Evolutionary conservation across 2,888 invertebrate genomes (phyloP).

Genomic region (Ectemnius continuus): DNA sequence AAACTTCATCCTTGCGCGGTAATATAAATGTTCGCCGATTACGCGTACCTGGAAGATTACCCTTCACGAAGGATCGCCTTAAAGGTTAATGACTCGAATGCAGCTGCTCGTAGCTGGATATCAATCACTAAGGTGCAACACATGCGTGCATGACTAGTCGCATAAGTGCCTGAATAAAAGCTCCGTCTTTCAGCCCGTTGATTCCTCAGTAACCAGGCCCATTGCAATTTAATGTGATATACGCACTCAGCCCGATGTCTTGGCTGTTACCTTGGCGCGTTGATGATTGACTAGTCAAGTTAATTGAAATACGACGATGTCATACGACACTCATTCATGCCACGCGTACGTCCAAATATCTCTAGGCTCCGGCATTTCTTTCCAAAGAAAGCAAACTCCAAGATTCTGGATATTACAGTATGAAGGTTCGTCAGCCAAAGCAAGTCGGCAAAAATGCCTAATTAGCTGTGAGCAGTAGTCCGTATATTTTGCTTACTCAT

Average conservation of each 20-base stretch:
- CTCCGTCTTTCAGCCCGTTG: constrained; percentile 26
- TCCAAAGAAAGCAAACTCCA: no score
- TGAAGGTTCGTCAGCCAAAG: no score
- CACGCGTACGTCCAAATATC: no score
- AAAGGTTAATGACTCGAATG: constrained; percentile 68
- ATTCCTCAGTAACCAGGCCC: constrained; percentile 26
- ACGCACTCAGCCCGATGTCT: background rate
- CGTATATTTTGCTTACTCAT: constrained; percentile 29
- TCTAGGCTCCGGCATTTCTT: no score
- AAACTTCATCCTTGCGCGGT: background rate
- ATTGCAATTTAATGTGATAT: background rate
- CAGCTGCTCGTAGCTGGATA: constrained; percentile 62
- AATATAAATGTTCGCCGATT: constrained; percentile 31
- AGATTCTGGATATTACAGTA: no score
- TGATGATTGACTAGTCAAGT: background rate
- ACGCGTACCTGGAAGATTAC: constrained; percentile 32
- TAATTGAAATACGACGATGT: constrained; percentile 1
- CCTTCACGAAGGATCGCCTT: constrained; percentile 40
- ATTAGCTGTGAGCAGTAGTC: constrained; percentile 41
- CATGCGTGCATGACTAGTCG: constrained; percentile 15
- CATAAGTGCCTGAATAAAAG: constrained; percentile 18
- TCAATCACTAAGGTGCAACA: constrained; percentile 62
- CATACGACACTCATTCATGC: background rate
- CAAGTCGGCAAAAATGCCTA: constrained; percentile 36
- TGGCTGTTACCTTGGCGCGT: background rate